These are phyloP conservation scores for Schrankia costaestrigalis DNA, from an alignment of 2,888 invertebrate species.

Conservation along the genomic window DNA sequence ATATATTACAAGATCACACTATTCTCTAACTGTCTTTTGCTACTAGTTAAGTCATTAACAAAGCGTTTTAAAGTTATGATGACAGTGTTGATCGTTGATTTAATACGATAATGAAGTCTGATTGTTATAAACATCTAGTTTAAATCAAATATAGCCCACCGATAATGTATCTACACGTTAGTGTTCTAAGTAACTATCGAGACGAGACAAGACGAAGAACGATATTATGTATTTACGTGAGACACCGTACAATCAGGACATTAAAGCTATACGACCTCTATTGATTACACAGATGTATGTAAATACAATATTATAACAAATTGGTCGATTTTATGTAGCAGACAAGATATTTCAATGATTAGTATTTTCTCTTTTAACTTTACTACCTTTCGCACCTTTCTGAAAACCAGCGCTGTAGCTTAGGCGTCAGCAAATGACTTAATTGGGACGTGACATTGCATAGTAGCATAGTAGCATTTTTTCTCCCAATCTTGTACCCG, in stretches of 20 bases:
- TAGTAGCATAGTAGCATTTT: too few relatives aligned
- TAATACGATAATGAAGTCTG: slow-evolving; percentile 18
- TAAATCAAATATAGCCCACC: slow-evolving; percentile 38
- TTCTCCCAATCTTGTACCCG: too few relatives aligned
- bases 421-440: too few relatives aligned
- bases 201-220: slow-evolving; percentile 62
- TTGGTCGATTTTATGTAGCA: too few relatives aligned
- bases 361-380: too few relatives aligned
- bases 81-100: slow-evolving; percentile 23
- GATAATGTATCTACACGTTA: slow-evolving; percentile 36
- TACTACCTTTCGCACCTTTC: too few relatives aligned
- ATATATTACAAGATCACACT: slow-evolving; percentile 32
- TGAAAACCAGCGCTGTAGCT: too few relatives aligned
- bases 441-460: too few relatives aligned
- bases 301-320: too few relatives aligned
- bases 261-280: neutral
- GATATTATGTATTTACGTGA: slow-evolving; percentile 70
- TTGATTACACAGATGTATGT: too few relatives aligned
- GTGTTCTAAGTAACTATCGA: slow-evolving; percentile 47
- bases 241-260: slow-evolving; percentile 49
- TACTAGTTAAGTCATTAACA: slow-evolving; percentile 33
- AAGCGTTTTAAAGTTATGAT: slow-evolving; percentile 32
- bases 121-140: slow-evolving; percentile 30
- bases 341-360: too few relatives aligned
- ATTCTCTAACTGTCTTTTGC: slow-evolving; percentile 33